A percentile compares a stretch with the other conserved stretches of the same genome.
These are phyloP conservation scores for Gastracanthus pulcherrimus DNA, from an alignment of 2,888 invertebrate genomes.

Conservation along the genomic window DNA sequence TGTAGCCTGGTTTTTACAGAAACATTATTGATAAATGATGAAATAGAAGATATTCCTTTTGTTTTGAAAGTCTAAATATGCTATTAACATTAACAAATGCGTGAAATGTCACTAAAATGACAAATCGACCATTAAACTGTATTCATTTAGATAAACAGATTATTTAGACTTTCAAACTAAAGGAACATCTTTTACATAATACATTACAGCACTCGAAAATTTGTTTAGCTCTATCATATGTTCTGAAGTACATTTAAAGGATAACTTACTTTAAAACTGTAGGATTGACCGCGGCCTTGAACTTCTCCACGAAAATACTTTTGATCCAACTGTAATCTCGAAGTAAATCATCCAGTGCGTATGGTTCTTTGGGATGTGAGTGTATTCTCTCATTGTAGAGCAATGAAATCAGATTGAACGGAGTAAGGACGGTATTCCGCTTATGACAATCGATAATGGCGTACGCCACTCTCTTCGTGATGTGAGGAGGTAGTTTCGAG, in stretches of 20 bases:
- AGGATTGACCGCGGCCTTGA: constrained; percentile 65
- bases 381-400: constrained; percentile 80
- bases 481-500: constrained; percentile 74
- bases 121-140: no score
- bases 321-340: constrained; percentile 80
- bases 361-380: constrained; percentile 74
- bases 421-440: constrained; percentile 83
- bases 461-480: constrained; percentile 84
- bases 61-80: no score
- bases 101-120: no score
- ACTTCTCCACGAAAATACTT: constrained; percentile 70
- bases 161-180: background rate
- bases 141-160: no score
- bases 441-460: constrained; percentile 86
- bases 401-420: constrained; percentile 86
- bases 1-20: no score
- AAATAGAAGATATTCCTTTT: no score
- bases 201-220: no score
- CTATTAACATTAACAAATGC: no score
- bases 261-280: constrained; percentile 61
- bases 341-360: constrained; percentile 78
- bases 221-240: no score
- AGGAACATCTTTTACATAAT: no score
- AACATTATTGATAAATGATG: no score
- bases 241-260: background rate